Evolutionary conservation across 1,140 invertebrate genomes (phyloP).

Genomic region (Drosophila seguyi): DNA sequence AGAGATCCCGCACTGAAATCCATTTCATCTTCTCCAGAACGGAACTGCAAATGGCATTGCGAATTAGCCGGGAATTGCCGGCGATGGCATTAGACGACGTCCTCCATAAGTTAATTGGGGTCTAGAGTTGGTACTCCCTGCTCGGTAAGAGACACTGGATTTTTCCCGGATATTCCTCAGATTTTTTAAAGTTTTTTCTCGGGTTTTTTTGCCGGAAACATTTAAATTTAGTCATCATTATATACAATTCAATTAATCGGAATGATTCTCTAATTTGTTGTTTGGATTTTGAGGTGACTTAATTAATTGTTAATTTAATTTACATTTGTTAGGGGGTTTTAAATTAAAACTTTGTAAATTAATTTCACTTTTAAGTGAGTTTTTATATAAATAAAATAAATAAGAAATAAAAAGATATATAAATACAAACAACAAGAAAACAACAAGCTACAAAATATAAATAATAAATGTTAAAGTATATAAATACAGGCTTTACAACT

Average conservation of each 20-base stretch:
- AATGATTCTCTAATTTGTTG: neutral
- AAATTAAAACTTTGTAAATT: too few species aligned
- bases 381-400: too few species aligned
- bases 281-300: neutral
- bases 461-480: too few species aligned
- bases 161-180: too few species aligned
- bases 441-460: too few species aligned
- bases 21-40: constrained; percentile 47
- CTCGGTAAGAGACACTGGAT: neutral
- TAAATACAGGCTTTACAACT: too few species aligned
- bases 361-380: too few species aligned
- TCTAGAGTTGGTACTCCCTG: neutral
- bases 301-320: neutral
- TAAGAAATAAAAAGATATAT: too few species aligned
- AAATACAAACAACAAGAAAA: too few species aligned
- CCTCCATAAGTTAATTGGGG: constrained; percentile 23
- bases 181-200: too few species aligned
- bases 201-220: constrained; percentile 19
- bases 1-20: constrained; percentile 21
- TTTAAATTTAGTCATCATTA: constrained; percentile 8
- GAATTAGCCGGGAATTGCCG: constrained; percentile 49
- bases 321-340: neutral
- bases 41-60: constrained; percentile 62
- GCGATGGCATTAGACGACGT: constrained; percentile 6
- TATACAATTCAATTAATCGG: constrained; percentile 20